A percentile compares a stretch with the other conserved stretches of the same genome.
These are phyloP conservation scores for Silurus aristotelis DNA, from an alignment of 2,797 vertebrate species.

Conservation along the genomic window DNA sequence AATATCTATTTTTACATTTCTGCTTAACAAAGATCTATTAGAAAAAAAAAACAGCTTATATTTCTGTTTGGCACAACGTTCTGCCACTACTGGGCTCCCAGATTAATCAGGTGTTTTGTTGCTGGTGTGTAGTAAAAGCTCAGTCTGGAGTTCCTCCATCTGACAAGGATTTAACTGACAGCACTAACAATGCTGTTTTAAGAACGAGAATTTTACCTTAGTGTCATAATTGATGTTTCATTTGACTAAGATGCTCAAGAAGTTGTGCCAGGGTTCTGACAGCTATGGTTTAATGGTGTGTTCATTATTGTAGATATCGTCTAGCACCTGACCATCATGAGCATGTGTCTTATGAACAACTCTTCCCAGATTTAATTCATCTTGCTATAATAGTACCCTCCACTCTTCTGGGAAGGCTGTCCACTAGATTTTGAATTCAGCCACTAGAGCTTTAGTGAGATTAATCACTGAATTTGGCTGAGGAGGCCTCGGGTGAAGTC, in stretches of 20 bases:
- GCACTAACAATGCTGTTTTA: neutral
- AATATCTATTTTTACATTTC: constrained; percentile 39
- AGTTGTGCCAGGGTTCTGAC: neutral
- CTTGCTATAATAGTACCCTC: too few species aligned
- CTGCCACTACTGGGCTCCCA: constrained; percentile 2
- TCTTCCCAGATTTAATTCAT: too few species aligned
- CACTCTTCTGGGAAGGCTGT: too few species aligned
- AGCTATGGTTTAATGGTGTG: neutral
- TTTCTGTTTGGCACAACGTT: neutral
- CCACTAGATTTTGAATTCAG: too few species aligned
- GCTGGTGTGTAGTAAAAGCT: constrained; percentile 15
- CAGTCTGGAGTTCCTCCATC: constrained; percentile 22
- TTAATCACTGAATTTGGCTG: too few species aligned
- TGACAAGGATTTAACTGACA: constrained; percentile 18
- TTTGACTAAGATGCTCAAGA: neutral
- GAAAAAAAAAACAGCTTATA: neutral
- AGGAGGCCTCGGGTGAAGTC: too few species aligned
- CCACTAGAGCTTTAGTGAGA: too few species aligned
- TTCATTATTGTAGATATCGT: neutral
- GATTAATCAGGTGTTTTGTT: constrained; percentile 29
- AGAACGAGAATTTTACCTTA: neutral
- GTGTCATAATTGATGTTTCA: neutral
- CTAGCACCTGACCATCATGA: too few species aligned
- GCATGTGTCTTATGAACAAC: too few species aligned
- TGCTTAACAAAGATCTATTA: constrained; percentile 7